phyloP scores from a whole-genome alignment of 1,140 invertebrate species.

The Dinoponera quadriceps region DNA sequence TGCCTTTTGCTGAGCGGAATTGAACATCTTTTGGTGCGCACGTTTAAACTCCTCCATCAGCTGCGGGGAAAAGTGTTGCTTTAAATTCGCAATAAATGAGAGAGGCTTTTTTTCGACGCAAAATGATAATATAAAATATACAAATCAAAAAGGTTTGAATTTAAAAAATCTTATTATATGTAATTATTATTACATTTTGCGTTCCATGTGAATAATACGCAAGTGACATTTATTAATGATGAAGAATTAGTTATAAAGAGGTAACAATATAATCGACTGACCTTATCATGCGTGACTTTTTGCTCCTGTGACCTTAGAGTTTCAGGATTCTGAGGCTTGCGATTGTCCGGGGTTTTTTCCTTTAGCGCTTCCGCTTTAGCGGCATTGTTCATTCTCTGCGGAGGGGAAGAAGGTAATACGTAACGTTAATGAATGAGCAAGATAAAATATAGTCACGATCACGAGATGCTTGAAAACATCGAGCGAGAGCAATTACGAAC shows the following conservation, averaged over 20 bases:
- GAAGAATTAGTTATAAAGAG: too few species aligned
- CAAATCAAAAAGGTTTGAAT: too few species aligned
- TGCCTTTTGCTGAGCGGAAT: conserved; percentile 81
- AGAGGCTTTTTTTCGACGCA: too few species aligned
- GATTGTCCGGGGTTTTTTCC: conserved; percentile 73
- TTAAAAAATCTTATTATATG: too few species aligned
- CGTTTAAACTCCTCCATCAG: conserved; percentile 95
- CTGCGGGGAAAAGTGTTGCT: conserved; percentile 79
- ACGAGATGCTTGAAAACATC: too few species aligned
- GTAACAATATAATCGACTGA: conserved; percentile 58
- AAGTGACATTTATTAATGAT: too few species aligned
- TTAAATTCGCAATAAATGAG: conserved; percentile 3
- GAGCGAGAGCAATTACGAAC: too few species aligned
- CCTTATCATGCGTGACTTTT: conserved; percentile 84
- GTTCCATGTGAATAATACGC: too few species aligned
- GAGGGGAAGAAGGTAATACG: conserved; percentile 17
- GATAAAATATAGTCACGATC: not conserved
- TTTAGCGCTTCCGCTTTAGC: conserved; percentile 69
- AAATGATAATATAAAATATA: too few species aligned
- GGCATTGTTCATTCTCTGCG: conserved; percentile 78
- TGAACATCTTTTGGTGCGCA: conserved; percentile 94
- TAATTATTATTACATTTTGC: too few species aligned
- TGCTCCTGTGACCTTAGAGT: conserved; percentile 79
- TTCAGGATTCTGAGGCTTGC: conserved; percentile 78
- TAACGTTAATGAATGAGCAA: not conserved